phyloP scores from a whole-genome alignment of 1,140 invertebrate genomes.

The Bombus sibiricus region DNA sequence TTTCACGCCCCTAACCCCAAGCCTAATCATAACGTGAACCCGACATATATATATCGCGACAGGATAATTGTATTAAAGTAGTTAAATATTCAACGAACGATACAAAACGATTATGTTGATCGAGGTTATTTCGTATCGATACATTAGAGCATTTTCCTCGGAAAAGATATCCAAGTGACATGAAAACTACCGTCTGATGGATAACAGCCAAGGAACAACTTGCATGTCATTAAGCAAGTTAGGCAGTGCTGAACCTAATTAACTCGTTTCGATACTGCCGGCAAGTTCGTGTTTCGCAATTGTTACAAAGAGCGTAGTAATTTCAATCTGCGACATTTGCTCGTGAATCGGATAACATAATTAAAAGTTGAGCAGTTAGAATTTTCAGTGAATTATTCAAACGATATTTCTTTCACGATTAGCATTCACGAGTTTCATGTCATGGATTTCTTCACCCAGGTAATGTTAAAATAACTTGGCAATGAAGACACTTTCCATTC shows the following conservation, averaged over 20 bases:
- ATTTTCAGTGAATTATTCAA: slow-evolving; percentile 26
- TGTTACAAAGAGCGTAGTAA: slow-evolving; percentile 49
- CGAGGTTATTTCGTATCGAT: background rate
- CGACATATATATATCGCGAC: background rate
- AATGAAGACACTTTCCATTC: no score
- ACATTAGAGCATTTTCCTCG: background rate
- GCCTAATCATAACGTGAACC: no score
- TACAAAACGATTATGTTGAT: background rate
- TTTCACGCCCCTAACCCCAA: no score
- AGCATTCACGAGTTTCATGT: background rate
- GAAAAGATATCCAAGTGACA: background rate
- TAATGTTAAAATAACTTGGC: no score
- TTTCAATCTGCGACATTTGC: slow-evolving; percentile 47
- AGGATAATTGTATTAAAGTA: background rate
- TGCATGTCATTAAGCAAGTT: slow-evolving; percentile 45
- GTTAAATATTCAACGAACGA: background rate
- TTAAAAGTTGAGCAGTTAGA: slow-evolving; percentile 44
- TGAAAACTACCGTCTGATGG: slow-evolving; percentile 35
- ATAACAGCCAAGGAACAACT: background rate
- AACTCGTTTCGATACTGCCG: slow-evolving; percentile 55
- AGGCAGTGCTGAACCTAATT: slow-evolving; percentile 48
- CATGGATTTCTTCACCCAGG: background rate
- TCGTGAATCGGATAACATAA: slow-evolving; percentile 30
- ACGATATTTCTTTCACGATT: background rate
- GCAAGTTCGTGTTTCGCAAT: slow-evolving; percentile 28